Evolutionary conservation across 2,113 vertebrate genomes (phyloP), one percentile per base, ranked within the genome.

Genomic region (Rhinopomastus cyanomelas): DNA sequence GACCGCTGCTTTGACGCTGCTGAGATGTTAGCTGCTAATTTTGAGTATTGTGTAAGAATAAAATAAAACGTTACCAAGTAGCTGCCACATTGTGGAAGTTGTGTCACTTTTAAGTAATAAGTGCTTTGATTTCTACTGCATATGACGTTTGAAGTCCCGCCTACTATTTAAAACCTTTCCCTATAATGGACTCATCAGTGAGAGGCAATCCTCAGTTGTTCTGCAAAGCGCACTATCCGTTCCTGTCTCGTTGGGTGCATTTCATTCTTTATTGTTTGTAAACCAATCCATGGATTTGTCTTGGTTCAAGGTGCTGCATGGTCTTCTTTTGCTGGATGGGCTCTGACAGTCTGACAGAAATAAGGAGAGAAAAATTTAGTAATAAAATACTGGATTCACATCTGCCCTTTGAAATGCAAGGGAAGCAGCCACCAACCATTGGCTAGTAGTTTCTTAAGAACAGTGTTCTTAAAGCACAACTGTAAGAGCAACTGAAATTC

Each of bases 251-350:
- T 59, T 25, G 3, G 56, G n/a, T 53, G 30, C 55, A 60, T 89
- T 81, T 97, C 92, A 98, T 91, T 98, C 97, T 96, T 98, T 94
- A 56, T 89, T 97, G 92, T 90, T 96, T 91, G 87, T 97, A 95
- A 99, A 98, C 98, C 98, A 99, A 16, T 98, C 98, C 98, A 98
- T 98, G 69, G 98, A 98, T 87, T 95, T 90, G 93, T 98, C 98
- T 57, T 95, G 94, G 67, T 89, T 92, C 39, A 88, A 61, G 30
- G 71, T 93, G 72, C 94, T 89, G 11, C 64, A 81, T 79, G 81
- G 93, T 52, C 94, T 96, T 73, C 93, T 94, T 85, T 95, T 96
- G 34, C 92, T 97, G 97, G 87, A 82, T 83, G 64, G 93, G 46
- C 92, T 95, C 65, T 94, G 93, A 80, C 73, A 93, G 87, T 87